Base-by-base conservation (phyloP, 2,113 vertebrate genomes). In the Mobula birostris region DNA sequence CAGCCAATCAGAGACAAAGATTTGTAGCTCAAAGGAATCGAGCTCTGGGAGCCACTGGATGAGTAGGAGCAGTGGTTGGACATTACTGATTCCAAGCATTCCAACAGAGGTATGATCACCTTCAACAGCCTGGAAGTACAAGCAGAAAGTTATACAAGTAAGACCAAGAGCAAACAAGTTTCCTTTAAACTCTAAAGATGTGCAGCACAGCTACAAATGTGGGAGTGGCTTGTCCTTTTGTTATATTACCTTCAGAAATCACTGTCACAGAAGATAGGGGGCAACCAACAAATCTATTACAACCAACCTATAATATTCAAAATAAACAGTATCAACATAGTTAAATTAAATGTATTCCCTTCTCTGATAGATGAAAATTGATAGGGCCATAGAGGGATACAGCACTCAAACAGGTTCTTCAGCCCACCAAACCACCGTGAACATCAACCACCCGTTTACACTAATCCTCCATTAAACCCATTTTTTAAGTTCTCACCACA, bases 31-130 rank as follows among this genome's bases (percentile, higher is more conserved):
- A 0, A 97, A 96, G 0, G 98, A 99, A 93, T 98, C 97, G 94
- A 99, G 96, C 74, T 99, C 98, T 15, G 99, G 98, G 94, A 99
- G 98, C 99, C 99, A 99, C 95, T 98, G 98, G 95, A 98, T 97
- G 95, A 99, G 97, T 94, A 99, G 97, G 95, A 99, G 94, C 95
- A 99, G 96, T 32, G 98, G 98, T 87, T 99, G 98, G 95, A 99
- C 99, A 19, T 99, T 99, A 95, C 98, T 99, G 95, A 99, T 98
- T 94, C 99, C 99, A 95, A 99, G 95, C 94, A 99, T 97, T 7
- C 98, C 98, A 95, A 99, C 98, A 19, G 98, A 98, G 70, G 98
- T 97, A 95, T 99, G 99, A 94, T 99, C 99, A 14, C 99, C 99
- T 95, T 99, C 99, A 95, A 99, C 98, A 7, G 99, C 98, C 99